phyloP scores from a whole-genome alignment of 2,888 invertebrate genomes.

The Elgonia sp. region DNA sequence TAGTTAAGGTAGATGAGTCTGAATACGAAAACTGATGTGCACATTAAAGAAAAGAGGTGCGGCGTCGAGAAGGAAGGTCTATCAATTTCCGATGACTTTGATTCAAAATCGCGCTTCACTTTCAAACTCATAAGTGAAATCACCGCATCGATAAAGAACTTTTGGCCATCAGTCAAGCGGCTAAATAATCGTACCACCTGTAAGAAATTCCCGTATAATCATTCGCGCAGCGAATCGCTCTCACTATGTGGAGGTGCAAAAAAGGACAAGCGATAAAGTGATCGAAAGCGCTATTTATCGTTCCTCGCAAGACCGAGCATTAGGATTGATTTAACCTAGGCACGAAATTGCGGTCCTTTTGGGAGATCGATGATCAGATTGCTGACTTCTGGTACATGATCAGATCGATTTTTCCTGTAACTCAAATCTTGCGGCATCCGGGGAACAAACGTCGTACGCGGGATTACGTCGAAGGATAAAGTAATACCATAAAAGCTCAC shows the following conservation, averaged over 20 bases:
- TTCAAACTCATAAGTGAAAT: slow-evolving; percentile 58
- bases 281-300: slow-evolving; percentile 64
- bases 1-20: not conserved
- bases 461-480: not conserved
- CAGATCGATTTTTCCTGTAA: not conserved
- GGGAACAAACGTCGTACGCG: not conserved
- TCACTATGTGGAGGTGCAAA: slow-evolving; percentile 16
- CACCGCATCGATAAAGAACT: slow-evolving; percentile 37
- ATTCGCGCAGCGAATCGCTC: slow-evolving; percentile 40
- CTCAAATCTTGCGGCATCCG: not conserved
- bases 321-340: slow-evolving; percentile 49
- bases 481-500: slow-evolving; percentile 43
- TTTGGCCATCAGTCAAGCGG: slow-evolving; percentile 53
- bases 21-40: not conserved
- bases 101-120: slow-evolving; percentile 34
- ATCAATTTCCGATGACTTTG: slow-evolving; percentile 57
- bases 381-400: too few species aligned
- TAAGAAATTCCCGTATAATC: slow-evolving; percentile 58
- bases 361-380: slow-evolving; percentile 25
- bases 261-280: slow-evolving; percentile 35
- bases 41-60: slow-evolving; percentile 28
- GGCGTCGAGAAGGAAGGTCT: slow-evolving; percentile 8
- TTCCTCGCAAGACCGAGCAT: not conserved
- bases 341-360: slow-evolving; percentile 27
- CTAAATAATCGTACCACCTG: slow-evolving; percentile 59